phyloP scores from a whole-genome alignment of 2,113 vertebrate genomes.

The Monopterus albus region DNA sequence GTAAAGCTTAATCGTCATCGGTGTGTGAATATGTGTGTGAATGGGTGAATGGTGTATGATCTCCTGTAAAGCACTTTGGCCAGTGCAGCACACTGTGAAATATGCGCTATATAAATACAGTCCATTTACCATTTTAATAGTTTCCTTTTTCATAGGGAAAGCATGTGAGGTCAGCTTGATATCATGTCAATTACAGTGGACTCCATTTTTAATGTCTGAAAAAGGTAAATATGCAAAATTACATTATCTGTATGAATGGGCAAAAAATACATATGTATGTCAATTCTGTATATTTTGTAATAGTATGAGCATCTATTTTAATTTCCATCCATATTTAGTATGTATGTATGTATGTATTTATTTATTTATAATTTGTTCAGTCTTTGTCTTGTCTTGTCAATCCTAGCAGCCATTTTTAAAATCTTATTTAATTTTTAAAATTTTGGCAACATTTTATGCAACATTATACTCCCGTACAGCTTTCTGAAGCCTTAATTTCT shows the following conservation, averaged over 20 bases:
- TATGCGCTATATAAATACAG: no score
- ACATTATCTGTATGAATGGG: background rate
- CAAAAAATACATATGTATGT: background rate
- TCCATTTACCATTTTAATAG: no score
- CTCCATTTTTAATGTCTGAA: background rate
- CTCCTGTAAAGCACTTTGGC: no score
- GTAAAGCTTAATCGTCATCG: no score
- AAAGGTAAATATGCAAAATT: conserved; percentile 10
- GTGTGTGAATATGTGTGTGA: no score
- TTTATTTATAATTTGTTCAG: background rate
- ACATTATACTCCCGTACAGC: background rate
- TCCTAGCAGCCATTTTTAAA: no score
- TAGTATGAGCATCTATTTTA: background rate
- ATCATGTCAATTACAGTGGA: no score
- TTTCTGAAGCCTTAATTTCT: background rate
- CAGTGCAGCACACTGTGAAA: no score
- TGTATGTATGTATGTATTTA: background rate
- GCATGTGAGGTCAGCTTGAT: background rate
- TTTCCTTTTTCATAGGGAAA: background rate
- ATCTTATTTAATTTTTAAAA: background rate
- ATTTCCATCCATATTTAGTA: background rate
- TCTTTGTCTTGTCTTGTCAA: background rate
- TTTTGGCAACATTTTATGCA: conserved; percentile 33
- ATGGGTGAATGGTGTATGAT: no score
- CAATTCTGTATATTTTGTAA: background rate